Evolutionary conservation across 1,140 invertebrate species (phyloP).

Genomic region (Megathymus violae): DNA sequence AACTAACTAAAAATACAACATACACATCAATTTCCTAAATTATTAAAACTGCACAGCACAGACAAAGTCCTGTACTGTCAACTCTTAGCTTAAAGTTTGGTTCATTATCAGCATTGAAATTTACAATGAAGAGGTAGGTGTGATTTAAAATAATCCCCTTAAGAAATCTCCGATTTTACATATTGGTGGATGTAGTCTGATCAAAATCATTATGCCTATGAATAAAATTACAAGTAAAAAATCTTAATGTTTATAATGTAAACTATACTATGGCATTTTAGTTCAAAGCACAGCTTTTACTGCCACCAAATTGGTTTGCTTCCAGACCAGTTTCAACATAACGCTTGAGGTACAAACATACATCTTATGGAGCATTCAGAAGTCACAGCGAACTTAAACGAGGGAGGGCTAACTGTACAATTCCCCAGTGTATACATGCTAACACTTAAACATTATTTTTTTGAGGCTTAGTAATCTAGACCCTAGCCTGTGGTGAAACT

Average conservation of each 20-base stretch:
- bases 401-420: conserved; percentile 84
- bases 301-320: conserved; percentile 48
- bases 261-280: conserved; percentile 69
- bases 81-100: conserved; percentile 80
- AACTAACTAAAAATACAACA: conserved; percentile 84
- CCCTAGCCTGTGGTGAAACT: conserved; percentile 75
- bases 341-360: conserved; percentile 59
- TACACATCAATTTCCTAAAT: conserved; percentile 84
- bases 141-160: conserved; percentile 73
- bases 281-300: conserved; percentile 71
- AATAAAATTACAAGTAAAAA: conserved; percentile 41
- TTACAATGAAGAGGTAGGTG: conserved; percentile 84
- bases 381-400: conserved; percentile 81
- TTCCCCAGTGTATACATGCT: conserved; percentile 81
- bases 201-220: conserved; percentile 69
- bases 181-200: conserved; percentile 68
- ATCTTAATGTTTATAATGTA: conserved; percentile 48
- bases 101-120: conserved; percentile 82
- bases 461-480: conserved; percentile 74
- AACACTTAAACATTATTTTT: conserved; percentile 82
- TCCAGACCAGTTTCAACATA: conserved; percentile 71
- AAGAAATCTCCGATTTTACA: conserved; percentile 81
- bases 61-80: conserved; percentile 52
- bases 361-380: conserved; percentile 74
- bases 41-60: conserved; percentile 68